These are phyloP conservation scores for Manis crassicaudata DNA, from an alignment of 2,797 vertebrate genomes.

Conservation along the genomic window DNA sequence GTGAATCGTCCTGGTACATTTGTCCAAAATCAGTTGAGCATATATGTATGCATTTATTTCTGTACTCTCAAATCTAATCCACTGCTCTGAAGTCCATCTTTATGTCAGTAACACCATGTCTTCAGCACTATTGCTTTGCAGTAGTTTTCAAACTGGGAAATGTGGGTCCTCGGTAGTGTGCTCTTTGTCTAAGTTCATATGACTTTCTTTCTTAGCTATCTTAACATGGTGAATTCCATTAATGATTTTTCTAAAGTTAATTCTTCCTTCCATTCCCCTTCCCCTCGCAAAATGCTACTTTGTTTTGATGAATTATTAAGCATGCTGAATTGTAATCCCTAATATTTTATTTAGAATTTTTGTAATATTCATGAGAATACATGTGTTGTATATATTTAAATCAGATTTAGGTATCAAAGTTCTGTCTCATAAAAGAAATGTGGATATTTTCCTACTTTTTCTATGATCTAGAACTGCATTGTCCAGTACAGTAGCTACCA, in stretches of 20 bases:
- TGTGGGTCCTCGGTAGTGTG: background rate
- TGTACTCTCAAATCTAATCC: background rate
- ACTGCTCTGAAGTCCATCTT: background rate
- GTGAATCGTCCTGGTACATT: background rate
- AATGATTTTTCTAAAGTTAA: background rate
- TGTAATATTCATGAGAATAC: background rate
- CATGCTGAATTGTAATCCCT: background rate
- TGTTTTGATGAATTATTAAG: constrained; percentile 7
- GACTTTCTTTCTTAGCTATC: background rate
- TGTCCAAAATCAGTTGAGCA: background rate
- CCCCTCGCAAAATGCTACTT: background rate
- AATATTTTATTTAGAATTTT: constrained; percentile 13
- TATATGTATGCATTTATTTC: background rate
- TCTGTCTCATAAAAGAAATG: background rate
- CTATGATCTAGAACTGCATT: background rate
- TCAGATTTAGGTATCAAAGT: constrained; percentile 1
- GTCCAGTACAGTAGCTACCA: background rate
- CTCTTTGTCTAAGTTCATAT: background rate
- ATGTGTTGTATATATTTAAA: background rate
- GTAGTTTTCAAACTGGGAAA: background rate
- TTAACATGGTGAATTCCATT: background rate
- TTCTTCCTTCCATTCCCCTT: background rate
- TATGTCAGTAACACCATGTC: background rate
- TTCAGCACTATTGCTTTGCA: background rate
- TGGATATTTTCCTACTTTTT: background rate